These are phyloP conservation scores for Hirtodrosophila duncani DNA, from an alignment of 2,888 invertebrate genomes.

Conservation along the genomic window DNA sequence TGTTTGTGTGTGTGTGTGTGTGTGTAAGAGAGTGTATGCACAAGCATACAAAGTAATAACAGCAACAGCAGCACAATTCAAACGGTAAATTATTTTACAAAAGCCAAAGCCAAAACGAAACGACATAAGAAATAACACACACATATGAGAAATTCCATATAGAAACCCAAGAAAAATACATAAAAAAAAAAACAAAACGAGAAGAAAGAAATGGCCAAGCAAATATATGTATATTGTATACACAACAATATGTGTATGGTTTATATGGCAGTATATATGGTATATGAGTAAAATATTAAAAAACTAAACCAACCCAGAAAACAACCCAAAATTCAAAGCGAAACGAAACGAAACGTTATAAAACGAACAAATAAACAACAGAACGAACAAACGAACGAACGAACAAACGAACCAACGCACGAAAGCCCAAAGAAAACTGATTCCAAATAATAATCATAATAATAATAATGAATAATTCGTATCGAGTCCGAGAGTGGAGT, in stretches of 20 bases:
- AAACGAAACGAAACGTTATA: slow-evolving; percentile 7
- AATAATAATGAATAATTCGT: too few relatives aligned
- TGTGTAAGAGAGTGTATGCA: slow-evolving; percentile 24
- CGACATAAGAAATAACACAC: slow-evolving; percentile 28
- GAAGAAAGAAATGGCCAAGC: slow-evolving; percentile 33
- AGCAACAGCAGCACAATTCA: slow-evolving; percentile 54
- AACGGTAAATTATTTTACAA: slow-evolving; percentile 73
- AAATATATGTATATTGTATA: slow-evolving; percentile 5
- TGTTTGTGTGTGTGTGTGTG: slow-evolving; percentile 1
- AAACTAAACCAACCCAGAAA: slow-evolving; percentile 7
- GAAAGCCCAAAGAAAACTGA: slow-evolving; percentile 37
- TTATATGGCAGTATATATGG: too few relatives aligned
- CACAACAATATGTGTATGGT: slow-evolving; percentile 1
- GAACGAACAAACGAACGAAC: slow-evolving; percentile 12
- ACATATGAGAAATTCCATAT: slow-evolving; percentile 29
- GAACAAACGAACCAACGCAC: slow-evolving; percentile 5
- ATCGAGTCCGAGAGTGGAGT: too few relatives aligned
- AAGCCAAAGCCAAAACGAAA: slow-evolving; percentile 43
- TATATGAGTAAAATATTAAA: too few relatives aligned
- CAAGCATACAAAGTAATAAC: slow-evolving; percentile 34
- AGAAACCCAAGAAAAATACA: slow-evolving; percentile 22
- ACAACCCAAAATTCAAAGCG: slow-evolving; percentile 2
- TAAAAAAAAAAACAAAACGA: slow-evolving; percentile 10
- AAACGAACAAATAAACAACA: slow-evolving; percentile 35
- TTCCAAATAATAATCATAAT: slow-evolving; percentile 30